Base-by-base conservation (phyloP, 2,113 vertebrate genomes). In the Rhabdornis inornatus region DNA sequence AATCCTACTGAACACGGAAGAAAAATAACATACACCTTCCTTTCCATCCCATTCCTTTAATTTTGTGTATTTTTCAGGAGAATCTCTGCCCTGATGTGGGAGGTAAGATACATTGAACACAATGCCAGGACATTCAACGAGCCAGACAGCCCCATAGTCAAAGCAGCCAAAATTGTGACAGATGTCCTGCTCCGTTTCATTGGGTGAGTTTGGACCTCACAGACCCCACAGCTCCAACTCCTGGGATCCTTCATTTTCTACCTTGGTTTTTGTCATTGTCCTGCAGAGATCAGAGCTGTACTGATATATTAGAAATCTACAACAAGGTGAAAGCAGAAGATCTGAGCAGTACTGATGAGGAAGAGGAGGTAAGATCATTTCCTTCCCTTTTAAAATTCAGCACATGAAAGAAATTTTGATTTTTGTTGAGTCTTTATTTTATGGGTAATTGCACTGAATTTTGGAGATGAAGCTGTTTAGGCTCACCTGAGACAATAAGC, bases 1-100 rank as follows among this genome's bases (percentile, higher is more conserved):
- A 91, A 74, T 33, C 55, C 27, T 60, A 7, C 31, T 86, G 63
- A 59, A 27, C 3, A 2, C 33, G 39, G 24, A 59, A 89, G 10
- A 33, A 52, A 28, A 76, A 42, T 37, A 55, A 44, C 6, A 7
- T 3, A 11, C 33, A 28, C 10, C 4, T 55, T 40, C 35, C 9
- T 59, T 15, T 52, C 64, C 47, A 10, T 37, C 20, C 28, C 37
- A 55, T 37, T 49, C 7, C 15, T 33, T 27, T 13, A 11, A 13
- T 63, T 40, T 1, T 40, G 23, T n/a, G 6, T 20, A 3, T 35
- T 86, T 83, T 74, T 22, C 63, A 99, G 99, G 98, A 98, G 99
- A 92, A 99, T 99, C 97, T 99, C 99, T 82, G 99, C 99, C 7
- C 97, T 99, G 87, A 99, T 99, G 99, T 99, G 99, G 99, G 99